phyloP scores from a whole-genome alignment of 2,888 invertebrate genomes.

The Chymomyza procnemis region DNA sequence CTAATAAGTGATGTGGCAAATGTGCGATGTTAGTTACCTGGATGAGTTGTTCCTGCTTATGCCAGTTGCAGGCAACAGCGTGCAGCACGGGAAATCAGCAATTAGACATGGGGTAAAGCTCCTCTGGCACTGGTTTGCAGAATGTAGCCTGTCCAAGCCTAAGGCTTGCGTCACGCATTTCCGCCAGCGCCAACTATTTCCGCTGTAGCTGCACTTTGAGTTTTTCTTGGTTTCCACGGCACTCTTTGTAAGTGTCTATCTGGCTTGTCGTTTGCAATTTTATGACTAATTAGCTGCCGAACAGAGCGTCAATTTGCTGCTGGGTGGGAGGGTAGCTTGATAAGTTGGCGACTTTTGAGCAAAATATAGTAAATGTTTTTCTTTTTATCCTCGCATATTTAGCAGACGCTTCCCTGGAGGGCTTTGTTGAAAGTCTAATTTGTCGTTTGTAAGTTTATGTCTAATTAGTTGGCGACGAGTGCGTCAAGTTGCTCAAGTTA shows the following conservation, averaged over 20 bases:
- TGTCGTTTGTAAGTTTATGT: too few relatives aligned
- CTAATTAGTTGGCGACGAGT: too few relatives aligned
- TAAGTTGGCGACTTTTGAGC: background rate
- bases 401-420: too few relatives aligned
- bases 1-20: conserved; percentile 72
- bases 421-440: too few relatives aligned
- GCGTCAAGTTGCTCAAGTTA: too few relatives aligned
- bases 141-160: conserved; percentile 8
- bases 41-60: conserved; percentile 23
- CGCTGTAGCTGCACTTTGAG: conserved; percentile 64
- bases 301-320: conserved; percentile 60
- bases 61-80: conserved; percentile 17
- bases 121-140: conserved; percentile 28
- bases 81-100: conserved; percentile 62
- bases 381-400: background rate
- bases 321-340: conserved; percentile 29
- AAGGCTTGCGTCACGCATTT: conserved; percentile 55
- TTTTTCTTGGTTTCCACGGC: background rate
- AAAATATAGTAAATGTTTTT: background rate
- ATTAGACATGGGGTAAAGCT: conserved; percentile 56
- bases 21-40: conserved; percentile 42
- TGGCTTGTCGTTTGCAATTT: conserved; percentile 61
- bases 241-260: conserved; percentile 17
- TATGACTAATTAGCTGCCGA: conserved; percentile 71
- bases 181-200: conserved; percentile 65